Percentiles rank a stretch among this genome's conserved stretches.
Conservation (phyloP, 2,113 vertebrate genomes). For the Mirounga angustirostris region DNA sequence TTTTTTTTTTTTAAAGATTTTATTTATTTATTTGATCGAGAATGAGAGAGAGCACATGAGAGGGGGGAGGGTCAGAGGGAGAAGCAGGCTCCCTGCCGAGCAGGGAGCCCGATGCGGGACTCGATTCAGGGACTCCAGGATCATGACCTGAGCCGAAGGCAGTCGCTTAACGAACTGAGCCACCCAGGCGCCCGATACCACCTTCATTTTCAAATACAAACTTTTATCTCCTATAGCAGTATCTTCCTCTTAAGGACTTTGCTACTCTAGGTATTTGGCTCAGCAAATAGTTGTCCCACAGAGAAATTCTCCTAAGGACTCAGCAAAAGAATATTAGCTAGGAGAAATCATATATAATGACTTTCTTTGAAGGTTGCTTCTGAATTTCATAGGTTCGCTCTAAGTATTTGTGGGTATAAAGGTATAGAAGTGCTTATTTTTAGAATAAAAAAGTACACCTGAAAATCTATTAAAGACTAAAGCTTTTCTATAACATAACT, state of each 20-base stretch:
- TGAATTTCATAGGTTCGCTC: slow-evolving; percentile 17
- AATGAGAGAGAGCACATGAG: no score
- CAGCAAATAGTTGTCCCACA: neutral
- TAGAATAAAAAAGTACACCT: neutral
- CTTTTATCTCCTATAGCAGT: neutral
- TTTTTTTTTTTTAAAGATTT: no score
- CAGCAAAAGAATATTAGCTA: neutral
- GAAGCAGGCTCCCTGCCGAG: no score
- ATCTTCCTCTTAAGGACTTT: neutral
- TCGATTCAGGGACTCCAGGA: no score
- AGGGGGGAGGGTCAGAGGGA: no score
- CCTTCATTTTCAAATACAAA: neutral
- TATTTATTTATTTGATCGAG: no score
- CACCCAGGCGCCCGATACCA: neutral
- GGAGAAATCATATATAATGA: neutral
- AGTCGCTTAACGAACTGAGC: no score
- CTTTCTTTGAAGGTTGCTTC: slow-evolving; percentile 27
- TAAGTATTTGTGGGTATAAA: neutral
- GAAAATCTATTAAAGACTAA: neutral
- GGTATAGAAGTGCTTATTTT: neutral
- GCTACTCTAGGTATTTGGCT: neutral
- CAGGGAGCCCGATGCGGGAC: no score
- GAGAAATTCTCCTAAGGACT: neutral
- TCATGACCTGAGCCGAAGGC: no score
- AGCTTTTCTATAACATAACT: neutral